These are phyloP conservation scores for Drosophila planitibia DNA, from an alignment of 2,888 invertebrate genomes.

Conservation along the genomic window DNA sequence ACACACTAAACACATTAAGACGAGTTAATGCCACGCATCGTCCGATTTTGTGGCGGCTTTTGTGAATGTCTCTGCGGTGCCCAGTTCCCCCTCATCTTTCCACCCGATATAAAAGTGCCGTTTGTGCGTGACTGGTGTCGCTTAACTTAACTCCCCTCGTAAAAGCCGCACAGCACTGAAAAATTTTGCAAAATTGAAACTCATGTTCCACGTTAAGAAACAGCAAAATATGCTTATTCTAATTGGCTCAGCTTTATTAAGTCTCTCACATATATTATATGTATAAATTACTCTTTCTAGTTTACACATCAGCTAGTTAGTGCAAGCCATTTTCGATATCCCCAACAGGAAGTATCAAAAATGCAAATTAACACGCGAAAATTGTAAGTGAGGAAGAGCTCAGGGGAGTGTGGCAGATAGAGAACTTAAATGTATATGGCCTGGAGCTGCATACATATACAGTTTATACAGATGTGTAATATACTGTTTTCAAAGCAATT, in stretches of 20 bases:
- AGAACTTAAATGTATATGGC: background rate
- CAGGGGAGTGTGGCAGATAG: background rate
- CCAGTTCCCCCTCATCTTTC: background rate
- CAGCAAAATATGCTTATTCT: conserved; percentile 59
- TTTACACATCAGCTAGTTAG: background rate
- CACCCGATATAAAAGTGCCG: conserved; percentile 47
- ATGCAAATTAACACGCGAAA: conserved; percentile 43
- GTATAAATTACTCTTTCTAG: background rate
- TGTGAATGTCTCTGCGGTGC: conserved; percentile 30
- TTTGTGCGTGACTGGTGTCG: conserved; percentile 61
- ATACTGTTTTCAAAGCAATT: background rate
- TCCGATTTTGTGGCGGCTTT: conserved; percentile 63
- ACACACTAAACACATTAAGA: conserved; percentile 45
- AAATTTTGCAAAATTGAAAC: conserved; percentile 56
- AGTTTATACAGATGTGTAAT: background rate
- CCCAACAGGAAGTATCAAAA: conserved; percentile 49
- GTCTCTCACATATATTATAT: conserved; percentile 9
- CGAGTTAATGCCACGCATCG: conserved; percentile 64
- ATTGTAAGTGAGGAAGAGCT: background rate
- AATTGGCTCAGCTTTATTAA: conserved; percentile 49
- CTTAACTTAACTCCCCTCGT: background rate
- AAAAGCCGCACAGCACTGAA: background rate
- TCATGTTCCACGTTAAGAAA: conserved; percentile 54
- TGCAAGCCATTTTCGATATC: conserved; percentile 5
- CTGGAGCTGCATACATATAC: background rate